Base-by-base conservation (phyloP, 2,797 vertebrate species). In the Phoeniculus purpureus region DNA sequence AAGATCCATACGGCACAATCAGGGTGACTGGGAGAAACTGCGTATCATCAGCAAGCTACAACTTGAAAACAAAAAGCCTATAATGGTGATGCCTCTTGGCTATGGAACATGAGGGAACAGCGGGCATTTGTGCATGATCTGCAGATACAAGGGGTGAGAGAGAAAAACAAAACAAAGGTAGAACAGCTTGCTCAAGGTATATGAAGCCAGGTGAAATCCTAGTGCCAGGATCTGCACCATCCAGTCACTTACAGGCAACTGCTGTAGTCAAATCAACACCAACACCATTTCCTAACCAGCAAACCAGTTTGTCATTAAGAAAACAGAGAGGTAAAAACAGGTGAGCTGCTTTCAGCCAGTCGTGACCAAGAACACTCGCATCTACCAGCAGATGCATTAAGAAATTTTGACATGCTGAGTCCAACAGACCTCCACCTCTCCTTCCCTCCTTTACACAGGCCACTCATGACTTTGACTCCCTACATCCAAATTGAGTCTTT, bases 21-120 rank as follows among this genome's bases (percentile, higher is more conserved):
- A 81, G 90, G 81, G 79, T 0, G 0, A 85, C 79, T 90, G 81
- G 80, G 61, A 80, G 83, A 84, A 91, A 77, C 9, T 65, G 51
- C 72, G 68, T 89, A 80, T 87, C 88, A 65, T 52, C 78, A 87
- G 91, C 95, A 93, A 92, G 94, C 86, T 85, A 9, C 84, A 77
- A 6, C 93, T 92, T 96, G 94, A 92, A 77, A 86, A 51, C 37
- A 71, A 93, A 71, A 93, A 93, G 95, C 87, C 83, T 95, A 23
- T 84, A 90, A 91, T 82, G 87, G 71, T 71, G 91, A 94, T 94
- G 85, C 92, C 92, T 92, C 56, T 93, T 92, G 93, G 93, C 92
- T 95, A 87, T 59, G 75, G 80, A 94, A 92, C 94, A 85, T 29
- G 62, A 95, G 73, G 66, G 83, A 96, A 94, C 93, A 93, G 90